These are phyloP conservation scores for Chionoecetes opilio DNA, from an alignment of 1,140 invertebrate species.

Conservation along the genomic window DNA sequence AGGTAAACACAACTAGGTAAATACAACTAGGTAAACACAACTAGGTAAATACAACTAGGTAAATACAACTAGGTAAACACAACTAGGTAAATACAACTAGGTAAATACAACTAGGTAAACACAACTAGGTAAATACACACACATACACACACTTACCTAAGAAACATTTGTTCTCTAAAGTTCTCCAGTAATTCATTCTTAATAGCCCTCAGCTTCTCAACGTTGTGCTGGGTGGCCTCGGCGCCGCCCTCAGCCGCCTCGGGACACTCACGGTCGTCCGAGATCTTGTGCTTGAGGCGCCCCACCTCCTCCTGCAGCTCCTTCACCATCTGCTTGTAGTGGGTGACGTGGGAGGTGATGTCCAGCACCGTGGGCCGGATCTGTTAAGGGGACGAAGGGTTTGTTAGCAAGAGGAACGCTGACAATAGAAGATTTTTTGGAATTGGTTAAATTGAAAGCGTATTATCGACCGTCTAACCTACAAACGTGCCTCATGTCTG, in stretches of 20 bases:
- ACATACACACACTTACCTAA: conserved; percentile 86
- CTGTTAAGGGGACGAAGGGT: conserved; percentile 36
- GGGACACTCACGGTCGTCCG: conserved; percentile 84
- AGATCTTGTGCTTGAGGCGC: conserved; percentile 91
- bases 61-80: too few relatives aligned
- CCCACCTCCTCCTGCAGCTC: conserved; percentile 94
- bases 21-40: too few relatives aligned
- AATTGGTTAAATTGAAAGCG: too few relatives aligned
- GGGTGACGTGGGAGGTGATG: conserved; percentile 91
- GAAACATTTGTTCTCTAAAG: conserved; percentile 95
- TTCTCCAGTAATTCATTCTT: conserved; percentile 92
- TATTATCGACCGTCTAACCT: too few relatives aligned
- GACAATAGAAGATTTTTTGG: too few relatives aligned
- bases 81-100: too few relatives aligned
- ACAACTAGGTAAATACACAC: too few relatives aligned
- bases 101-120: too few relatives aligned
- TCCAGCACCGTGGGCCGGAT: conserved; percentile 89
- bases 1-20: too few relatives aligned
- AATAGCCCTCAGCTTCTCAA: conserved; percentile 49
- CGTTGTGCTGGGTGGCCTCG: conserved; percentile 82
- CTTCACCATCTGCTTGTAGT: conserved; percentile 91
- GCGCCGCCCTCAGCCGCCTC: conserved; percentile 80
- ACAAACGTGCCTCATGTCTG: too few relatives aligned
- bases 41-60: too few relatives aligned
- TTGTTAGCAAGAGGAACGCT: too few relatives aligned